Conservation (phyloP, 2,888 invertebrate species). For the Thumatha senex region DNA sequence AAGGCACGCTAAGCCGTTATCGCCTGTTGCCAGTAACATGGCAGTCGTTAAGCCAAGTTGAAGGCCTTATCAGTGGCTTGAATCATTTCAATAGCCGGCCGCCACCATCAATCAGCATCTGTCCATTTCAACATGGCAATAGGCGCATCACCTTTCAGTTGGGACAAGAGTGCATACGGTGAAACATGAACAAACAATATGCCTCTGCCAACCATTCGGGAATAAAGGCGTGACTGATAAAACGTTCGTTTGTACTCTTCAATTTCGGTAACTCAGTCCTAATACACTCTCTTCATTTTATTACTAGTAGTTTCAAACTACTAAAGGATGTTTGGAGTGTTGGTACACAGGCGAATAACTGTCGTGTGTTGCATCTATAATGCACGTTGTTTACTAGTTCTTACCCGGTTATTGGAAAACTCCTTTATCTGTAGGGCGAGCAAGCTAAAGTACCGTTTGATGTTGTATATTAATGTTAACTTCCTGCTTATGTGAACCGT, state of each 20-base stretch:
- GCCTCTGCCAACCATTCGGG: too few species aligned
- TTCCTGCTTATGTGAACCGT: background rate
- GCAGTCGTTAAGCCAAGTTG: too few species aligned
- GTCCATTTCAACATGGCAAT: too few species aligned
- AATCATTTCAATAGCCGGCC: too few species aligned
- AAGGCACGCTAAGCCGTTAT: too few species aligned
- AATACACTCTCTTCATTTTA: conserved; percentile 27
- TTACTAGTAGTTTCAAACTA: conserved; percentile 27
- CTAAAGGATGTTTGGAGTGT: conserved; percentile 31
- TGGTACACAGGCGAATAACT: conserved; percentile 26
- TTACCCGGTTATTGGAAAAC: conserved; percentile 31
- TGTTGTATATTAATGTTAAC: background rate
- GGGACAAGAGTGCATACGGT: too few species aligned
- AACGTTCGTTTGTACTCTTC: background rate
- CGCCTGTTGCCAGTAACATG: too few species aligned
- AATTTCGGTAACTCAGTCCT: conserved; percentile 6
- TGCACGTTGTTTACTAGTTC: conserved; percentile 37
- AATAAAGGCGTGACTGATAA: too few species aligned
- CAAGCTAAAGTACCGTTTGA: background rate
- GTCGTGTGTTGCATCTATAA: conserved; percentile 35
- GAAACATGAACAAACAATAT: too few species aligned
- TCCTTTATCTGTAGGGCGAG: conserved; percentile 17
- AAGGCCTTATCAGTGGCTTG: too few species aligned
- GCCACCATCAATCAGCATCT: too few species aligned
- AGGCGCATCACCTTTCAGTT: too few species aligned